Percentiles rank a stretch among this genome's conserved stretches.
Conservation (phyloP, 1,140 invertebrate species). For the Hormaphis cornu region DNA sequence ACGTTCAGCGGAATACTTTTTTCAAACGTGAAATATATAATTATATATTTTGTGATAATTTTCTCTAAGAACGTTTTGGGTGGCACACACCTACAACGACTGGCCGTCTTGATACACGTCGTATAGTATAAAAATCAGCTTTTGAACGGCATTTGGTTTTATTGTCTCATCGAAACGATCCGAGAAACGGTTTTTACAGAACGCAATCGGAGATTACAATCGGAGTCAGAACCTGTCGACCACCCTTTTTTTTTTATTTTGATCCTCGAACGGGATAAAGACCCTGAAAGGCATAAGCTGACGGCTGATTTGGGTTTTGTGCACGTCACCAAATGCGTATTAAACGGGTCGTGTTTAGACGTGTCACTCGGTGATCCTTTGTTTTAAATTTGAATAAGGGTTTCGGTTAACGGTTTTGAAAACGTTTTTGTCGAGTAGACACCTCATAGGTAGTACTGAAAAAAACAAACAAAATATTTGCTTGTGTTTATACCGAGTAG, state of each 20-base stretch:
- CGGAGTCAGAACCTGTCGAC: neutral
- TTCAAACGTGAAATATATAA: no score
- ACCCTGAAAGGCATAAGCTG: conserved; percentile 3
- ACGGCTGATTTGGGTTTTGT: conserved; percentile 1
- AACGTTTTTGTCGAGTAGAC: conserved; percentile 4
- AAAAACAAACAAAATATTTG: conserved; percentile 4
- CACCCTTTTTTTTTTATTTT: neutral
- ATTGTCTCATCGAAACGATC: neutral
- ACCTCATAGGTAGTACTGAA: neutral
- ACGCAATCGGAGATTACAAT: conserved; percentile 7
- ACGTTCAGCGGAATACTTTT: no score
- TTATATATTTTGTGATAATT: no score
- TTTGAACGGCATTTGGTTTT: no score
- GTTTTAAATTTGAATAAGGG: conserved; percentile 8
- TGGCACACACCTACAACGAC: no score
- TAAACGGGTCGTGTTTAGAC: conserved; percentile 10
- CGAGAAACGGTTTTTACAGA: neutral
- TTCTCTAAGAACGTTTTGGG: no score
- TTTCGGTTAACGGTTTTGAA: conserved; percentile 4
- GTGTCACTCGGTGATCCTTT: neutral
- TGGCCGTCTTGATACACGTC: no score
- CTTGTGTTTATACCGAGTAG: neutral
- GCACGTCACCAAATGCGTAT: conserved; percentile 16
- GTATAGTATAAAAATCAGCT: no score
- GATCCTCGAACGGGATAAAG: conserved; percentile 7